Evolutionary conservation across 2,797 vertebrate genomes (phyloP).

Genomic region (Glyptemys insculpta): DNA sequence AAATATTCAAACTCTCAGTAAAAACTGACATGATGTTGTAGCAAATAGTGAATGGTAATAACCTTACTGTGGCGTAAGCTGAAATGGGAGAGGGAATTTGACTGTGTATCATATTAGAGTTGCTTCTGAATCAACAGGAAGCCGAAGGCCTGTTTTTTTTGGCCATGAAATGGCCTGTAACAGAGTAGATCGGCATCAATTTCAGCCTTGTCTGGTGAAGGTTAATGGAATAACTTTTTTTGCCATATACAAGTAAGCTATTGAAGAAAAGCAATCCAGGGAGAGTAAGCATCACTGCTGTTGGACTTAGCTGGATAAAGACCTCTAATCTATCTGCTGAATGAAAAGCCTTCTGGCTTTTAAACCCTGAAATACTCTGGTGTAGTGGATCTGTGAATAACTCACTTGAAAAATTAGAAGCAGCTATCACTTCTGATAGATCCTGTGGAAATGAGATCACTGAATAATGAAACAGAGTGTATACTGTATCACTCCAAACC

Average conservation of each 20-base stretch:
- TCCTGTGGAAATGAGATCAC: neutral
- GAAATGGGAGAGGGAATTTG: slow-evolving; percentile 19
- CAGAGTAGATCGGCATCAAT: neutral
- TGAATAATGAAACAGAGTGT: neutral
- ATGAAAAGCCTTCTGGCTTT: slow-evolving; percentile 22
- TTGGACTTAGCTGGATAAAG: slow-evolving; percentile 25
- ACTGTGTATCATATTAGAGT: neutral
- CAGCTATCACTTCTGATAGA: neutral
- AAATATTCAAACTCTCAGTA: slow-evolving; percentile 13
- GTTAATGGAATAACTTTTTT: neutral
- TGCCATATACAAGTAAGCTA: neutral
- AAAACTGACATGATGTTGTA: neutral
- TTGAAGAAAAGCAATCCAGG: neutral
- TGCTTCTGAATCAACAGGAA: neutral
- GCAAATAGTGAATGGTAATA: neutral
- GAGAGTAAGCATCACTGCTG: neutral
- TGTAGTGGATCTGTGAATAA: slow-evolving; percentile 40
- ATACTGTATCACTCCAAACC: neutral
- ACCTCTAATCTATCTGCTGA: slow-evolving; percentile 18
- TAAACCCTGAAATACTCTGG: neutral
- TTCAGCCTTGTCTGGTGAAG: neutral
- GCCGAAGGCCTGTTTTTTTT: slow-evolving; percentile 12
- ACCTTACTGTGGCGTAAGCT: neutral
- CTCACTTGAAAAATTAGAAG: slow-evolving; percentile 47
- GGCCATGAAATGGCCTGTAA: neutral